Percentiles rank a stretch among this genome's conserved stretches.
phyloP scores from a whole-genome alignment of 2,113 vertebrate genomes.

The Tyrannus savana region DNA sequence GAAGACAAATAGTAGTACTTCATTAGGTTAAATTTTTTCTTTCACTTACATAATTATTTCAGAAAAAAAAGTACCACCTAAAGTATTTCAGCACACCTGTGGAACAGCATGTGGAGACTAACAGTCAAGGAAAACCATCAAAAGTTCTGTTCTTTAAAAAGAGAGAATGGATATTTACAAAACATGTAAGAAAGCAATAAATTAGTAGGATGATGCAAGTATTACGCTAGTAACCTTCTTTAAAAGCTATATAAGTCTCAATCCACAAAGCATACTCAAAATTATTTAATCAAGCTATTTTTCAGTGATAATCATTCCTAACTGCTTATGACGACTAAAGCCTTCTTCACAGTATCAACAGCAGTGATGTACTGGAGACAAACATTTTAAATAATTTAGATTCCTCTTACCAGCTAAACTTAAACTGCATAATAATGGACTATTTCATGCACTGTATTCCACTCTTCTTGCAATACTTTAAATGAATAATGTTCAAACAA shows the following conservation, averaged over 20 bases:
- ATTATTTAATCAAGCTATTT: not conserved
- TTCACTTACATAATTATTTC: not conserved
- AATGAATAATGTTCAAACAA: not conserved
- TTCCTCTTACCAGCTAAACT: not conserved
- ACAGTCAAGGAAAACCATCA: not conserved
- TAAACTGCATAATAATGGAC: not conserved
- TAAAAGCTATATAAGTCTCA: not conserved
- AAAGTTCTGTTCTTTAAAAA: not conserved
- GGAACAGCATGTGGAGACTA: not conserved
- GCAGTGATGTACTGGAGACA: not conserved
- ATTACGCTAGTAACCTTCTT: not conserved
- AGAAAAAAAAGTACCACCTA: not conserved
- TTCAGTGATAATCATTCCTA: not conserved
- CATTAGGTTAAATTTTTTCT: not conserved
- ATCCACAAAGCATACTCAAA: not conserved
- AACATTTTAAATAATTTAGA: not conserved
- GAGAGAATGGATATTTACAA: not conserved
- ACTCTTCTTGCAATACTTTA: not conserved
- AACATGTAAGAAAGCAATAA: not conserved
- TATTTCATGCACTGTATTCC: not conserved
- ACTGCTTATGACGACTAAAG: not conserved
- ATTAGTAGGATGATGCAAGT: not conserved
- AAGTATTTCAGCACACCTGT: not conserved
- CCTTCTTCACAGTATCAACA: not conserved
- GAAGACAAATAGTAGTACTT: not conserved